Evolutionary conservation across 2,888 invertebrate genomes (phyloP), one percentile per base, ranked within the genome.

Genomic region (Crioceris asparagi): DNA sequence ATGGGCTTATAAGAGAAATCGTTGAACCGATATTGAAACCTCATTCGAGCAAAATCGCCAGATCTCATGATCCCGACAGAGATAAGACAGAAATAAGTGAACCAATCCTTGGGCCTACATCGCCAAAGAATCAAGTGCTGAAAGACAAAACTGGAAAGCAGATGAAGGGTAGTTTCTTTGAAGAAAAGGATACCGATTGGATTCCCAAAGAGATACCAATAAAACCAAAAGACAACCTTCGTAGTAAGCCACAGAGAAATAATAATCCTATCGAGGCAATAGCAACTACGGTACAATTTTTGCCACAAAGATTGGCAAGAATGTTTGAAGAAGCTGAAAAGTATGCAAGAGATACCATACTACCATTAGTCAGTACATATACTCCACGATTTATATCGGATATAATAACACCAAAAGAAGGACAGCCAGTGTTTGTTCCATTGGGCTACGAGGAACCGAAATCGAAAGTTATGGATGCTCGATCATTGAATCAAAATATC

Each of bases 241-340:
- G 66, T 37, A 62, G 50, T 62, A 67, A 52, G 50, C 32, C 61
- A 33, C 41, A 58, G 49, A 66, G 55, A 62, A 30, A 11, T 16
- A 15, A 54, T 7, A 56, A 58, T 44, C 57, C 58, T 1, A 42
- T 63, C 10, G 59, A 61, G 39, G 51, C 57, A 2, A 57, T 64
- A 8, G 58, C 62, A 2, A 60, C 75, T 38, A 83, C 80, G 1
- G 83, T 87, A 0, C 87, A 88, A 58, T 75, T 84, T 53, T 65
- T 88, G 29, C 87, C 87, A 0, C 79, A 83, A 45, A 70, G 83
- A 8, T 62, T 87, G 2, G 83, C 83, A 1, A 79, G 80, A 3
- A 76, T 88, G 60, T 73, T 88, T 31, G 81, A 85, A 25, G 77
- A 84, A 49, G 87, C 86, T 0, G 87, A 87, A 55, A 71, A 78